These are phyloP conservation scores for Parauchenoglanis ngamensis DNA, from an alignment of 2,797 vertebrate species.

Conservation along the genomic window DNA sequence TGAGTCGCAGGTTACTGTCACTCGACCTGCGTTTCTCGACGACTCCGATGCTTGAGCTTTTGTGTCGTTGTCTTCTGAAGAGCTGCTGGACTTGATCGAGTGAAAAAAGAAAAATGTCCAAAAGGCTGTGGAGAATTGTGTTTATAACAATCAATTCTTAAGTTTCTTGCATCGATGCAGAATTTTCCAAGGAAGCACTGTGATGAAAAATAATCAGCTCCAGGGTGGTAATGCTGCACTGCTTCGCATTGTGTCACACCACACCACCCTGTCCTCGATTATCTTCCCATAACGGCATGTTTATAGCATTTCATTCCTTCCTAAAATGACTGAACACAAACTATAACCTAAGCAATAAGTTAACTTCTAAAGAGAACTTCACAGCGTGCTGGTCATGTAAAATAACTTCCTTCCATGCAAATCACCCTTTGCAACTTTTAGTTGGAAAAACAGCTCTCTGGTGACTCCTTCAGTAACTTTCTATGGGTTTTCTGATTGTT, in stretches of 20 bases:
- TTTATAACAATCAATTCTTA: background rate
- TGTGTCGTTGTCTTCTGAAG: background rate
- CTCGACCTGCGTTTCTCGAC: background rate
- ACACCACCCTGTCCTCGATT: background rate
- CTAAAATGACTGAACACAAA: background rate
- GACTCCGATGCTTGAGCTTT: background rate
- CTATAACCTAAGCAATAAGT: background rate
- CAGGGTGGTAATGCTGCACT: background rate
- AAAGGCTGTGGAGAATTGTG: background rate
- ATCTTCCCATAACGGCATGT: conserved; percentile 5
- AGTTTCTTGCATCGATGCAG: background rate
- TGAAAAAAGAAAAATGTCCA: background rate
- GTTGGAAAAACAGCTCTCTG: conserved; percentile 68
- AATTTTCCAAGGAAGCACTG: background rate
- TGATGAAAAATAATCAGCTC: conserved; percentile 10
- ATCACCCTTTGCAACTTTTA: conserved; percentile 61
- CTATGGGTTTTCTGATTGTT: conserved; percentile 72
- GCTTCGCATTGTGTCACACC: background rate
- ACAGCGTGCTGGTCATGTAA: conserved; percentile 31
- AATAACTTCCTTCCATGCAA: conserved; percentile 40
- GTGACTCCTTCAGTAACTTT: conserved; percentile 72
- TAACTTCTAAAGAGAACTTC: conserved; percentile 22
- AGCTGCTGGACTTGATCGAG: background rate
- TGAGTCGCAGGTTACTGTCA: background rate
- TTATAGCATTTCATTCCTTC: conserved; percentile 9